Conservation (phyloP, 2,113 vertebrate species). For the Centropus unirufus region DNA sequence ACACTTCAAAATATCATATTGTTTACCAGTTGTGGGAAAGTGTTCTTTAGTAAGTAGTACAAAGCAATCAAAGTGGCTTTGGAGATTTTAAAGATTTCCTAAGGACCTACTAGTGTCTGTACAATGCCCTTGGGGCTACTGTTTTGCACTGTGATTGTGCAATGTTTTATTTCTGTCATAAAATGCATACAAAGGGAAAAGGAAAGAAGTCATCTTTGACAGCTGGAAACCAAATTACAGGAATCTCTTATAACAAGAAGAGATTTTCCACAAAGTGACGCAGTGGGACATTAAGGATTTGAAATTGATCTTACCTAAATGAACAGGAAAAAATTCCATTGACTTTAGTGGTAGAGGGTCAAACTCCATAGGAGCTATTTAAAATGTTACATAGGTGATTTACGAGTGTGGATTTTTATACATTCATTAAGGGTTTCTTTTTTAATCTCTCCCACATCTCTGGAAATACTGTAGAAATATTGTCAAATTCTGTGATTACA, state of each 20-base stretch:
- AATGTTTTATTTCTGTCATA: constrained; percentile 53
- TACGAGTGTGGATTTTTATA: not conserved
- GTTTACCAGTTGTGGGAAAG: constrained; percentile 47
- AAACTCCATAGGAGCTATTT: constrained; percentile 21
- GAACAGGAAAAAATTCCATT: constrained; percentile 21
- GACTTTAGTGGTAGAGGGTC: not conserved
- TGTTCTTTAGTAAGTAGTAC: constrained; percentile 25
- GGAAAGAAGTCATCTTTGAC: constrained; percentile 51
- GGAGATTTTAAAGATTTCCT: constrained; percentile 58
- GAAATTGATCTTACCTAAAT: constrained; percentile 50
- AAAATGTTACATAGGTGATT: not conserved
- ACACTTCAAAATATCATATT: constrained; percentile 46
- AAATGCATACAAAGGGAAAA: constrained; percentile 43
- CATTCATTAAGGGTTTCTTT: not conserved
- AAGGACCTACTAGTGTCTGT: constrained; percentile 35
- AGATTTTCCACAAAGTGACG: constrained; percentile 57
- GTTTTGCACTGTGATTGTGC: constrained; percentile 48
- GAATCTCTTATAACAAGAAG: constrained; percentile 40
- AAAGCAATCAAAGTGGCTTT: constrained; percentile 48
- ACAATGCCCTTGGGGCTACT: constrained; percentile 55
- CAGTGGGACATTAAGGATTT: constrained; percentile 49
- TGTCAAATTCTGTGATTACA: not conserved
- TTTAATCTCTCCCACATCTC: not conserved
- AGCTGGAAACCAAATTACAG: constrained; percentile 55
- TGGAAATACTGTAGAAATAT: not conserved